Evolutionary conservation across 2,888 invertebrate genomes (phyloP).

Genomic region (Apotomis turbidana): DNA sequence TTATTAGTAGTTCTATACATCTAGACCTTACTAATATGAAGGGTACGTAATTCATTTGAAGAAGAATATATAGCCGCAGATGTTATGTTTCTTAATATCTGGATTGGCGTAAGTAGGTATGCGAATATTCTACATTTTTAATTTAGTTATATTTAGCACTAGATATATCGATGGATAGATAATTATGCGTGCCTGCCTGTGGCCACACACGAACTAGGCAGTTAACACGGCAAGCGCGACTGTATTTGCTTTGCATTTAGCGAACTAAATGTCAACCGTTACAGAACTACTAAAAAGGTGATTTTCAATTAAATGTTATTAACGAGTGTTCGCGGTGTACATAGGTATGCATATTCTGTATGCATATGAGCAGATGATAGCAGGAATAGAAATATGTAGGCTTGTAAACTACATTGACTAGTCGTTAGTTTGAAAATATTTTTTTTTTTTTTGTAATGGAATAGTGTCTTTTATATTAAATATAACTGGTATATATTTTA

Average conservation of each 20-base stretch:
- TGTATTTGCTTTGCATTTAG: slow-evolving; percentile 29
- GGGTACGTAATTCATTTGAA: neutral
- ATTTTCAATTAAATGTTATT: slow-evolving; percentile 36
- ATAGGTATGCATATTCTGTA: neutral
- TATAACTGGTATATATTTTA: no score
- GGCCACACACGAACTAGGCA: slow-evolving; percentile 35
- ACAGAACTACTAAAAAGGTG: slow-evolving; percentile 17
- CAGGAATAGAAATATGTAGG: neutral
- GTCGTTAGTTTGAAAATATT: neutral
- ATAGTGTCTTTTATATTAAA: neutral
- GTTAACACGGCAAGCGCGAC: slow-evolving; percentile 21
- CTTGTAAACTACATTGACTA: neutral
- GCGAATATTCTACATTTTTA: slow-evolving; percentile 2
- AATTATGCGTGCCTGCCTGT: slow-evolving; percentile 32
- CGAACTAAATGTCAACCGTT: slow-evolving; percentile 37
- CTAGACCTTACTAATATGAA: no score
- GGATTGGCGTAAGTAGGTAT: neutral
- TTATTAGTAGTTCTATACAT: no score
- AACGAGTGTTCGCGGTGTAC: slow-evolving; percentile 1
- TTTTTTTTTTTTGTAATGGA: no score
- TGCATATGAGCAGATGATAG: slow-evolving; percentile 17
- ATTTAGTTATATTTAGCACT: neutral
- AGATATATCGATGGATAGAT: slow-evolving; percentile 10
- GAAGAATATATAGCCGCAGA: slow-evolving; percentile 5
- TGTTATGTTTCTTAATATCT: neutral